Evolutionary conservation across 2,888 invertebrate genomes (phyloP).

Genomic region (Catocala fraxini): DNA sequence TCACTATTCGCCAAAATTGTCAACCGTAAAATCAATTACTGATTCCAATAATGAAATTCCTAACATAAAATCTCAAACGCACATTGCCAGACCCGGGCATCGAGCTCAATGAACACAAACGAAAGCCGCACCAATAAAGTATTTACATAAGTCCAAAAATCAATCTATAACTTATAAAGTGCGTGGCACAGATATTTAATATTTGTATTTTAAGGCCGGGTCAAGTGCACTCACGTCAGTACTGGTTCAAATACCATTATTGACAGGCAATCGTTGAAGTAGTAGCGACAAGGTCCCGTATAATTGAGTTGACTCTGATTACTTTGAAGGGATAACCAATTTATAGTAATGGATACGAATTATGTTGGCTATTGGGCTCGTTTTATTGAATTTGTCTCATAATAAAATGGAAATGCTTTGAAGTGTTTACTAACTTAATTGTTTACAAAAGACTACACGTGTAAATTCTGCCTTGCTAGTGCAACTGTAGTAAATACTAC

Average conservation of each 20-base stretch:
- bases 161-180: neutral
- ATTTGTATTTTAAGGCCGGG: slow-evolving; percentile 2
- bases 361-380: slow-evolving; percentile 15
- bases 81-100: too few relatives aligned
- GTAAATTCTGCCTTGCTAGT: too few relatives aligned
- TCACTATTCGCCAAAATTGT: too few relatives aligned
- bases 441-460: neutral
- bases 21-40: too few relatives aligned
- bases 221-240: slow-evolving; percentile 5
- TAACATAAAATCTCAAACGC: too few relatives aligned
- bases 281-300: slow-evolving; percentile 1
- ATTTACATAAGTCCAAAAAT: too few relatives aligned
- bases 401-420: neutral
- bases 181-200: too few relatives aligned
- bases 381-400: slow-evolving; percentile 2
- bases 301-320: slow-evolving; percentile 12
- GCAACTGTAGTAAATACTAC: too few relatives aligned
- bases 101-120: too few relatives aligned
- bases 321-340: slow-evolving; percentile 34
- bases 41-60: too few relatives aligned
- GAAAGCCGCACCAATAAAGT: too few relatives aligned
- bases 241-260: neutral
- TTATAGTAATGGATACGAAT: slow-evolving; percentile 8
- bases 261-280: slow-evolving; percentile 6
- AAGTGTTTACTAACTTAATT: neutral